These are phyloP conservation scores for Pseudobourletiella spinata DNA, from an alignment of 1,140 invertebrate genomes.

Conservation along the genomic window DNA sequence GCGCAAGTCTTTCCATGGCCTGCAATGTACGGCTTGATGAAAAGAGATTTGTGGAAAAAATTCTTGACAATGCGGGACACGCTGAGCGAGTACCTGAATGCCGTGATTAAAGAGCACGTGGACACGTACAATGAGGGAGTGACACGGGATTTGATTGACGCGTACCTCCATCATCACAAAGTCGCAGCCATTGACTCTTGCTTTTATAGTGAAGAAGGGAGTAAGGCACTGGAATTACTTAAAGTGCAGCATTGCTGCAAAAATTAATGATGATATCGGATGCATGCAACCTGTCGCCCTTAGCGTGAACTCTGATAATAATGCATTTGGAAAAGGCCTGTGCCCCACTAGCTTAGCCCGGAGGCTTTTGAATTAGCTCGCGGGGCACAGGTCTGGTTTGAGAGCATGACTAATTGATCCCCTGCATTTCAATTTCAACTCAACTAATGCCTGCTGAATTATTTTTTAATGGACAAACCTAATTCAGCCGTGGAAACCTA, in stretches of 20 bases:
- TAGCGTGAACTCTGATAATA: too few species aligned
- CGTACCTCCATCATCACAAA: constrained; percentile 53
- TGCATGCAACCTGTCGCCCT: neutral
- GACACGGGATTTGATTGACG: constrained; percentile 73
- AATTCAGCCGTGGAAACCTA: neutral
- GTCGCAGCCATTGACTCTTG: neutral
- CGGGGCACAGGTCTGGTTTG: too few species aligned
- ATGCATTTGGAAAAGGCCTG: too few species aligned
- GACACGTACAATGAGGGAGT: constrained; percentile 51
- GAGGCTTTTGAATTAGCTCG: too few species aligned
- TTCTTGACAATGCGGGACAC: neutral
- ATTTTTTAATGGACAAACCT: neutral
- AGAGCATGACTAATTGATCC: too few species aligned
- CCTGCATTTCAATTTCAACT: too few species aligned
- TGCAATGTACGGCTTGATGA: constrained; percentile 16
- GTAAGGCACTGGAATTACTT: constrained; percentile 4
- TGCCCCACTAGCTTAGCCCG: too few species aligned
- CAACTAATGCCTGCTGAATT: too few species aligned
- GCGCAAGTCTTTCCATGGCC: too few species aligned
- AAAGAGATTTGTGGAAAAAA: neutral
- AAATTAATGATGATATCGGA: neutral
- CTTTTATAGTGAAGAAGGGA: neutral
- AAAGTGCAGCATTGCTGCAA: neutral
- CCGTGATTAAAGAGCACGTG: constrained; percentile 56
- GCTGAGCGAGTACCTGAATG: neutral